Evolutionary conservation across 2,113 vertebrate species (phyloP).

Genomic region (Tetrao urogallus): DNA sequence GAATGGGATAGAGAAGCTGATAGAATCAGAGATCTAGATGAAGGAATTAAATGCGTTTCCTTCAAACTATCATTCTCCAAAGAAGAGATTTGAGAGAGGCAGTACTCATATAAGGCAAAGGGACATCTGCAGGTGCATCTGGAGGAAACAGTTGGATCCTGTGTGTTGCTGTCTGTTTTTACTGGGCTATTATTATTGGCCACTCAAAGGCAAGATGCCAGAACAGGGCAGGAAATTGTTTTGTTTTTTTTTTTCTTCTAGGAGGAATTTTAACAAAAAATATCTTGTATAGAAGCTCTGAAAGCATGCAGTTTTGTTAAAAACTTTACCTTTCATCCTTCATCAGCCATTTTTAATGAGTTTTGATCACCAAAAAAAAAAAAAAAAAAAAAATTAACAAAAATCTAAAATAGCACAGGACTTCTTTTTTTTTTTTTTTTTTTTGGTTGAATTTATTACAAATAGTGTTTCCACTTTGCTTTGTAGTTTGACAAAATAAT

Average conservation of each 20-base stretch:
- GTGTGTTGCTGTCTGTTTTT: constrained; percentile 37
- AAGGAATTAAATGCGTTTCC: neutral
- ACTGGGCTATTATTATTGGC: constrained; percentile 44
- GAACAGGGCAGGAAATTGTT: constrained; percentile 28
- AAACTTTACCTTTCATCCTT: neutral
- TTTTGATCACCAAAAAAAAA: neutral
- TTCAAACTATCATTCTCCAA: neutral
- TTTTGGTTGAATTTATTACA: neutral
- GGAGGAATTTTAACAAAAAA: constrained; percentile 20
- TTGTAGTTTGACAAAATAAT: neutral
- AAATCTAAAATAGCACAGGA: neutral
- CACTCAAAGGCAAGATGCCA: constrained; percentile 54
- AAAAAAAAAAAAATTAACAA: neutral
- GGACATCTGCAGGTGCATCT: constrained; percentile 55
- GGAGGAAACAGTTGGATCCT: constrained; percentile 72
- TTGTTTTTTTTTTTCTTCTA: neutral
- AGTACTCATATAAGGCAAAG: neutral
- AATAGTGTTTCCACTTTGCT: neutral
- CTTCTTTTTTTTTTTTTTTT: too few species aligned
- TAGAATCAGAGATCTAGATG: neutral
- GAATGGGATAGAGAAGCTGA: neutral
- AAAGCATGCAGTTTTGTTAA: neutral
- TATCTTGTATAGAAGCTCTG: neutral
- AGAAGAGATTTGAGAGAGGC: neutral
- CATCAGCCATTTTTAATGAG: neutral